These are phyloP conservation scores for Eidolon helvum DNA, from an alignment of 2,113 vertebrate genomes.

Conservation along the genomic window DNA sequence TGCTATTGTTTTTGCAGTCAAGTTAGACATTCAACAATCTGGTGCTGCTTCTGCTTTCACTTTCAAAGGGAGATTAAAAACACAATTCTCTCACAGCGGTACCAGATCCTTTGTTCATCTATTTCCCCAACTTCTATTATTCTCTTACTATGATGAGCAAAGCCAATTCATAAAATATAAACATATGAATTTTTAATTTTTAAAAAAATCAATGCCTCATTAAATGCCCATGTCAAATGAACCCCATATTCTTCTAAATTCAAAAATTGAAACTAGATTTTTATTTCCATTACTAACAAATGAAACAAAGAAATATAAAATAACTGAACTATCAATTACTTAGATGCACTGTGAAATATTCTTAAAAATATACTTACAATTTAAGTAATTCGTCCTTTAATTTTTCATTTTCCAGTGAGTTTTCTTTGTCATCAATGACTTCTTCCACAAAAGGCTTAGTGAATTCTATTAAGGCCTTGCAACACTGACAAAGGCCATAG, in stretches of 20 bases:
- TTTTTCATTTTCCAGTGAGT: conserved; percentile 77
- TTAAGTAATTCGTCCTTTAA: conserved; percentile 90
- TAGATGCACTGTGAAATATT: neutral
- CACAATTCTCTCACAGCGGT: neutral
- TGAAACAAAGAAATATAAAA: neutral
- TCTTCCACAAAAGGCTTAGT: conserved; percentile 89
- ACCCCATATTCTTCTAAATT: conserved; percentile 9
- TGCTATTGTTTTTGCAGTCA: neutral
- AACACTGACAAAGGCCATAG: conserved; percentile 89
- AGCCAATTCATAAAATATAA: neutral
- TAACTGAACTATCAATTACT: neutral
- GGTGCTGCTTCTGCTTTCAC: neutral
- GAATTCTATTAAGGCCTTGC: conserved; percentile 86
- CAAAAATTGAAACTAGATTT: conserved; percentile 24
- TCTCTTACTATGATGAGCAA: neutral
- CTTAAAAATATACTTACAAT: conserved; percentile 87
- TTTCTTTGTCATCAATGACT: conserved; percentile 79
- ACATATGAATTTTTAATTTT: conserved; percentile 20
- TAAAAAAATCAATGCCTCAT: neutral
- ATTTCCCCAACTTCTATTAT: neutral
- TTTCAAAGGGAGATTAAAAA: conserved; percentile 25
- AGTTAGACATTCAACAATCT: neutral
- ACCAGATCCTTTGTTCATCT: neutral
- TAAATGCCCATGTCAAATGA: neutral
- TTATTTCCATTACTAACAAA: neutral